These are phyloP conservation scores for Pampusana beccarii DNA, from an alignment of 2,113 vertebrate species.

Conservation along the genomic window DNA sequence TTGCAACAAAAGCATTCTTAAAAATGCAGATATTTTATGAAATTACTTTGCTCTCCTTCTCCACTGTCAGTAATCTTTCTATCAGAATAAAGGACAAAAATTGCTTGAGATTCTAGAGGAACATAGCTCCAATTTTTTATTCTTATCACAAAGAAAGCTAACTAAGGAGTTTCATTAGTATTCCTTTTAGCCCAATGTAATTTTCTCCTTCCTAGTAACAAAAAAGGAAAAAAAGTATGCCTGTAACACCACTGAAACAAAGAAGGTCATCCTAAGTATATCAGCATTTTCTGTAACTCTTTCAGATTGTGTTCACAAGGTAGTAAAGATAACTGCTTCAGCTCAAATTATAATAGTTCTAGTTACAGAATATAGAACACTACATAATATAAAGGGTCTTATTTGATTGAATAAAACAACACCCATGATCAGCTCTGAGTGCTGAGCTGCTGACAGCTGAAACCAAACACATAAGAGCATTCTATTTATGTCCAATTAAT, in stretches of 20 bases:
- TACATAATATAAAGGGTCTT: slow-evolving; percentile 34
- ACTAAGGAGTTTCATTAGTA: slow-evolving; percentile 81
- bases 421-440: slow-evolving; percentile 37
- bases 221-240: slow-evolving; percentile 64
- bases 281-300: slow-evolving; percentile 62
- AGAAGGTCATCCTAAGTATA: slow-evolving; percentile 69
- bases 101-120: slow-evolving; percentile 60
- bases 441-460: slow-evolving; percentile 41
- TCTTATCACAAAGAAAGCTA: slow-evolving; percentile 79
- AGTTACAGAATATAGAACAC: slow-evolving; percentile 51
- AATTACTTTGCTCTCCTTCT: slow-evolving; percentile 74
- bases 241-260: slow-evolving; percentile 59
- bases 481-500: slow-evolving; percentile 65
- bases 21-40: slow-evolving; percentile 81
- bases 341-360: slow-evolving; percentile 57
- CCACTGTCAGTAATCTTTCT: slow-evolving; percentile 70
- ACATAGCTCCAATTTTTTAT: slow-evolving; percentile 71
- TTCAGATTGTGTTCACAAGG: slow-evolving; percentile 57
- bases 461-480: slow-evolving; percentile 36
- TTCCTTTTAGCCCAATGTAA: slow-evolving; percentile 76
- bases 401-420: slow-evolving; percentile 56
- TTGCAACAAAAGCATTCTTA: slow-evolving; percentile 80
- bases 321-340: slow-evolving; percentile 62
- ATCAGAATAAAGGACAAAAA: slow-evolving; percentile 74
- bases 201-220: slow-evolving; percentile 76